Base-by-base conservation (phyloP, 2,888 invertebrate species). In the Cremastinae sp. region DNA sequence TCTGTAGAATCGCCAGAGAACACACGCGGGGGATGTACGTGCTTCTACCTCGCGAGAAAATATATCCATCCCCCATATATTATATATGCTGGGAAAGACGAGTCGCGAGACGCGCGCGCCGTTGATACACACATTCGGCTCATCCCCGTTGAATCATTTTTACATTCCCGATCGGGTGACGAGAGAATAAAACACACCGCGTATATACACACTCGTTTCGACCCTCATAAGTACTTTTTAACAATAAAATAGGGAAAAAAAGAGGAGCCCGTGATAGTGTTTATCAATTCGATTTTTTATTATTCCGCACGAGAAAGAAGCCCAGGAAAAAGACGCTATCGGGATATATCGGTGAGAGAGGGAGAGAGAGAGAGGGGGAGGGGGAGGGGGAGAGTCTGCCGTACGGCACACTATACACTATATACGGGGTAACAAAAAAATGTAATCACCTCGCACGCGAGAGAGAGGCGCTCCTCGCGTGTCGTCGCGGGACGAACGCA, bases 371-470 rank as follows among this genome's bases (percentile, higher is more conserved):
- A 18, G 36, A 10, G 45, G 34, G 34, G 14, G 22, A 20, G 53
- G 28, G 28, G 34, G 28, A 34, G 7, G 38, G n/a, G 9, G 34
- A 45, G 28, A 36, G 47, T 43, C 12, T 16, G 36, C 7, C 9
- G 38, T n/a, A 49, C 14, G 59, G n/a, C n/a, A n/a, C n/a, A n/a
- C n/a, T n/a, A n/a, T n/a, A n/a, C n/a, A n/a, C n/a, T 41, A 3
- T 20, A 28, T 28, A 28, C 38, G 10, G 20, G 16, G 18, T n/a
- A 9, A 28, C 43, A 28, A 56, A 61, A 64, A 69, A 74, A 64
- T 69, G 49, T 58, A 74, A 74, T 69, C 62, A 74, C 56, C 43
- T 22, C 8, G 34, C 69, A 51, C 62, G 69, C 64, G 64, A 41
- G n/a, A n/a, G n/a, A n/a, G n/a, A n/a, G 58, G 28, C 43, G 56